Evolutionary conservation across 2,113 vertebrate genomes (phyloP).

Genomic region (Platysteira castanea): DNA sequence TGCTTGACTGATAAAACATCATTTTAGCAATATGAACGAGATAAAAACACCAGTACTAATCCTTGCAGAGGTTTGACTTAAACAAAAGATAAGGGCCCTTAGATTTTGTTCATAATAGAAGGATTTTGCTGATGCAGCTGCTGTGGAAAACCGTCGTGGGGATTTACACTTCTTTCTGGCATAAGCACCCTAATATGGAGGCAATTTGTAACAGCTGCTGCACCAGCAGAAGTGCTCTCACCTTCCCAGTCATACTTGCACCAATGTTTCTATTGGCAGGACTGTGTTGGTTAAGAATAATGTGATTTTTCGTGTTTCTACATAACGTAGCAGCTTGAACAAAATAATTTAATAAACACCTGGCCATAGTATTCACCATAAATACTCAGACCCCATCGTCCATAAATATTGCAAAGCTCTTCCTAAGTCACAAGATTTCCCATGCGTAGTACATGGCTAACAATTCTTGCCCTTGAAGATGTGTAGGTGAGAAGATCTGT

Average conservation of each 20-base stretch:
- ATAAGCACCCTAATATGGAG: background rate
- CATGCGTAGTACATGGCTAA: background rate
- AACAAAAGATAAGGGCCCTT: background rate
- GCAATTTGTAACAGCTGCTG: background rate
- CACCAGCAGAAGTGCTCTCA: background rate
- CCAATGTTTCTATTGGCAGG: background rate
- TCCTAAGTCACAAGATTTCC: background rate
- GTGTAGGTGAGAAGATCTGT: background rate
- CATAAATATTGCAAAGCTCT: background rate
- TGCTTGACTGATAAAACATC: background rate
- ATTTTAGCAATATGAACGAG: background rate
- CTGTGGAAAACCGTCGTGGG: background rate
- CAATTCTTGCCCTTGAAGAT: background rate
- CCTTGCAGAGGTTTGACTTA: background rate
- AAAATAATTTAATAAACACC: background rate
- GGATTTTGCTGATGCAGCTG: constrained; percentile 17
- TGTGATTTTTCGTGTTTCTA: background rate
- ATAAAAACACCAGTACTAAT: background rate
- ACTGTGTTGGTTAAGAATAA: background rate
- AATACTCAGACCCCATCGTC: background rate
- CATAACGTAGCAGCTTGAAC: background rate
- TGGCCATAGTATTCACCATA: background rate
- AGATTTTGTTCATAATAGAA: background rate
- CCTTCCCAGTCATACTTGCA: background rate
- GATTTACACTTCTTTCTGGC: background rate